These are phyloP conservation scores for Clarias gariepinus DNA, from an alignment of 2,113 vertebrate genomes.

Conservation along the genomic window DNA sequence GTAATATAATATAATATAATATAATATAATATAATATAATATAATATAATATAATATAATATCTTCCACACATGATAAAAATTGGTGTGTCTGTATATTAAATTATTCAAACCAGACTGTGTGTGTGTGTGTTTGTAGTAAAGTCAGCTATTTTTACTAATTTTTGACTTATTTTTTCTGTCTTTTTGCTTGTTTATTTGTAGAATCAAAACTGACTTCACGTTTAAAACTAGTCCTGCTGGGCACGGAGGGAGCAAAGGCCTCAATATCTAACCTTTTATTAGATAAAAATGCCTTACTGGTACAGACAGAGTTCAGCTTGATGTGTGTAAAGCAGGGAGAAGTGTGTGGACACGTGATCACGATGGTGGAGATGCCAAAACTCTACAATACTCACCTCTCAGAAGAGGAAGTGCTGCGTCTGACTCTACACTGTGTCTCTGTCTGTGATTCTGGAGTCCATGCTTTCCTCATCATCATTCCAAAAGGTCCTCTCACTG, in stretches of 20 bases:
- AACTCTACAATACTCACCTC: conserved; percentile 24
- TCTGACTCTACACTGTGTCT: conserved; percentile 26
- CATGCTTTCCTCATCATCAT: conserved; percentile 47
- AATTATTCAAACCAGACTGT: too few relatives aligned
- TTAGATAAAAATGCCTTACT: not conserved
- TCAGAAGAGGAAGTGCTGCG: conserved; percentile 43
- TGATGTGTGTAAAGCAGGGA: conserved; percentile 40
- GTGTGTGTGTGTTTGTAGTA: too few relatives aligned
- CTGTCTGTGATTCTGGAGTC: conserved; percentile 50
- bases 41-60: too few relatives aligned
- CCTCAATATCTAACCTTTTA: not conserved
- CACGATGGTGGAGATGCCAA: conserved; percentile 38
- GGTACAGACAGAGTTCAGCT: conserved; percentile 3
- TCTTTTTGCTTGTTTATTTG: not conserved
- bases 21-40: too few relatives aligned
- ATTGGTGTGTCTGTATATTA: too few relatives aligned
- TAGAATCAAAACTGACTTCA: not conserved
- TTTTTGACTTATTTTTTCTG: not conserved
- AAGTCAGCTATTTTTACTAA: too few relatives aligned
- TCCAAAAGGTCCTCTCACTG: conserved; percentile 17
- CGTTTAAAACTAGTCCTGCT: conserved; percentile 45
- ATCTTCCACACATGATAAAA: too few relatives aligned
- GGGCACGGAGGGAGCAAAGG: not conserved
- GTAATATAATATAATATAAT: too few relatives aligned
- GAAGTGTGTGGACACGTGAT: conserved; percentile 16